Percentiles rank a stretch among this genome's conserved stretches.
Conservation (phyloP, 2,797 vertebrate species). For the Alosa sapidissima region DNA sequence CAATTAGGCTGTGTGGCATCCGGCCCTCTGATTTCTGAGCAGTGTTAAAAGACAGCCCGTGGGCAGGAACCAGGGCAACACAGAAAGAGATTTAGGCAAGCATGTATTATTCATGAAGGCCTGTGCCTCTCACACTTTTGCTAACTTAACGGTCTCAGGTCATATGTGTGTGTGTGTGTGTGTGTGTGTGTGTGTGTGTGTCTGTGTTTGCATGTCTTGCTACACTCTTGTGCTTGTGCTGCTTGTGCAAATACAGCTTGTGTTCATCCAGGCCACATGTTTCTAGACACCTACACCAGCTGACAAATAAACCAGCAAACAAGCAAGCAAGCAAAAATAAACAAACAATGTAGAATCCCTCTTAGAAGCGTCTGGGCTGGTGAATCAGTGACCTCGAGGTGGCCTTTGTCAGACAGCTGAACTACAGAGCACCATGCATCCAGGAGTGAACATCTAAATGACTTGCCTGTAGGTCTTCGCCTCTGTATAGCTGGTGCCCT, state of each 20-base stretch:
- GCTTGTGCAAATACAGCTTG: not conserved
- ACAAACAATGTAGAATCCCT: too few species aligned
- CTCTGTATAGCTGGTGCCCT: not conserved
- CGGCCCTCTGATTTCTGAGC: constrained; percentile 51
- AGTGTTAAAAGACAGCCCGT: constrained; percentile 50
- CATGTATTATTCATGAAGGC: not conserved
- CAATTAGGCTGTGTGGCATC: constrained; percentile 53
- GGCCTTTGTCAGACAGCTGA: not conserved
- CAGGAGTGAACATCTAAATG: not conserved
- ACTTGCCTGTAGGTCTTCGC: not conserved
- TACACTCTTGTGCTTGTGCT: not conserved
- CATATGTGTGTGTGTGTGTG: not conserved
- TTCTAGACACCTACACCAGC: not conserved
- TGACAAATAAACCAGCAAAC: not conserved
- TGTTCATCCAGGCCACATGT: not conserved
- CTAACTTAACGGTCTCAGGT: not conserved
- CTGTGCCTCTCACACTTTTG: not conserved
- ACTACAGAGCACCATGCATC: not conserved
- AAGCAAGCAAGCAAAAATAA: not conserved
- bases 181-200: not conserved
- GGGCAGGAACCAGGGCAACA: constrained; percentile 30
- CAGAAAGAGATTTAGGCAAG: constrained; percentile 40
- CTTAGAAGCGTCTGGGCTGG: not conserved
- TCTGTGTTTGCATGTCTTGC: not conserved
- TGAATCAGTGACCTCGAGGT: not conserved